phyloP scores from a whole-genome alignment of 2,888 invertebrate genomes.

The Cheilosia grossa region DNA sequence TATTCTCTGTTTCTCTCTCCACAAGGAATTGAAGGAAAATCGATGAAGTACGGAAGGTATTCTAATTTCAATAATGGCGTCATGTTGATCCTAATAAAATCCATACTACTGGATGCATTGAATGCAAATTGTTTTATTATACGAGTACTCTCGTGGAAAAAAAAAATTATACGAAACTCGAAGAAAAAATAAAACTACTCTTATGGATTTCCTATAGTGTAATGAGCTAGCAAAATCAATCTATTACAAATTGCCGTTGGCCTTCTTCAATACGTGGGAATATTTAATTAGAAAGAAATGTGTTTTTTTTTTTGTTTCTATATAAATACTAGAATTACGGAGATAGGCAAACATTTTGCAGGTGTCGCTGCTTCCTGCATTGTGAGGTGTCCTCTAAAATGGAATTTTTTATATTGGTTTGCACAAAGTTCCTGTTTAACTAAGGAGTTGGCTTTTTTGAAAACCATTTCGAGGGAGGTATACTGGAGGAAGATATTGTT shows the following conservation, averaged over 20 bases:
- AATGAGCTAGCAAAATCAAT: not conserved
- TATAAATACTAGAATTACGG: constrained; percentile 28
- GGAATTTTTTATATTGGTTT: not conserved
- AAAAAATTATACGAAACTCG: not conserved
- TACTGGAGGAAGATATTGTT: not conserved
- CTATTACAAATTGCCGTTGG: constrained; percentile 33
- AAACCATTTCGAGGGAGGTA: not conserved
- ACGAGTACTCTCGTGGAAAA: not conserved
- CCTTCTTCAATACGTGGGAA: constrained; percentile 68
- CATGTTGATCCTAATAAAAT: not conserved
- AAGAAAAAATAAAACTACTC: constrained; percentile 5
- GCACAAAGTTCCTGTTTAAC: not conserved
- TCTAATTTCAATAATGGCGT: constrained; percentile 5
- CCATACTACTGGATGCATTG: not conserved
- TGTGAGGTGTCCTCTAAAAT: not conserved
- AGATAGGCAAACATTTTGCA: not conserved
- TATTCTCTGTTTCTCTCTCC: not conserved
- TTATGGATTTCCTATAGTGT: constrained; percentile 23
- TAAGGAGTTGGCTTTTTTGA: not conserved
- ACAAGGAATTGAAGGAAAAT: constrained; percentile 13
- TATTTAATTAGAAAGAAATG: constrained; percentile 53
- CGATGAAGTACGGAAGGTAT: not conserved
- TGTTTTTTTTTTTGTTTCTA: constrained; percentile 30
- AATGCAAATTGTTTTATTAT: constrained; percentile 12
- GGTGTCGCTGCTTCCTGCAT: constrained; percentile 9